Conservation (phyloP, 2,797 vertebrate species). For the Gorsachius magnificus region DNA sequence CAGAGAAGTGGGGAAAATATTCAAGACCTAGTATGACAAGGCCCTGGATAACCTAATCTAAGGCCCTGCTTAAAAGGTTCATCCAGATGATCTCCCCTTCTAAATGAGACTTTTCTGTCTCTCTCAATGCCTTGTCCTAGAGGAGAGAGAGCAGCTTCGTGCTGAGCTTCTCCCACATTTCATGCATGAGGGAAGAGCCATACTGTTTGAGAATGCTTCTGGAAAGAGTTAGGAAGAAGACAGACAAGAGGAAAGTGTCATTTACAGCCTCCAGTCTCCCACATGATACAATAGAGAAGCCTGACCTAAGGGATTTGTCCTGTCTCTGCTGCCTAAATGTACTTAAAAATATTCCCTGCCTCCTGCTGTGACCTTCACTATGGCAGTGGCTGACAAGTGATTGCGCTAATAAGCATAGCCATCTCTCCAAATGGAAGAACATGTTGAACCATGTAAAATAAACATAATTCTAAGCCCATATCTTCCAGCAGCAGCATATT, state of each 20-base stretch:
- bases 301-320: not conserved
- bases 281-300: not conserved
- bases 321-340: not conserved
- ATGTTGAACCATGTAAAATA: not conserved
- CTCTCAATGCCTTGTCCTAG: not conserved
- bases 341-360: not conserved
- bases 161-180: not conserved
- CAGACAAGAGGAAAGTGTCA: not conserved
- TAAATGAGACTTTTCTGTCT: not conserved
- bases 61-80: not conserved
- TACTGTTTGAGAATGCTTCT: not conserved
- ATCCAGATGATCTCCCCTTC: not conserved
- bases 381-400: not conserved
- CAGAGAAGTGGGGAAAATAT: not conserved
- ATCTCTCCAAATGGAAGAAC: not conserved
- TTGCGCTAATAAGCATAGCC: not conserved
- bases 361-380: not conserved
- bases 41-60: not conserved
- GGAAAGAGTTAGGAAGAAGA: not conserved
- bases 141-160: not conserved
- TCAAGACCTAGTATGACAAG: not conserved
- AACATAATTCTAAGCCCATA: not conserved
- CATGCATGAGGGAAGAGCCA: not conserved
- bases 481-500: not conserved
- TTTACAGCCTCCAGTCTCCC: not conserved